Conservation (phyloP, 2,888 invertebrate genomes). For the Diaprepes abbreviatus region DNA sequence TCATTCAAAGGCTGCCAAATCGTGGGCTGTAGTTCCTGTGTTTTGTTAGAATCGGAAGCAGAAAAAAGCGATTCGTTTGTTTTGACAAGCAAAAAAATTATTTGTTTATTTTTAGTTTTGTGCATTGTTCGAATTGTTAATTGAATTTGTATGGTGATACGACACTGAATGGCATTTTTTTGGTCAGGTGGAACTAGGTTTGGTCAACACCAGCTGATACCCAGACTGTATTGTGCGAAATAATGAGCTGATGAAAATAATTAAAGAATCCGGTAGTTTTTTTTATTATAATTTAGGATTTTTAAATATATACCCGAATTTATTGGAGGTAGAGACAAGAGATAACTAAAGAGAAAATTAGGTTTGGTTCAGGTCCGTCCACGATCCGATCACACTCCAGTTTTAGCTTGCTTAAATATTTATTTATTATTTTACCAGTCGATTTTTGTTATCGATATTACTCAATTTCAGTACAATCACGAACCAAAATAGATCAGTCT, state of each 20-base stretch:
- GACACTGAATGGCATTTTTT: conserved; percentile 3
- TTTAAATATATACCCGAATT: too few relatives aligned
- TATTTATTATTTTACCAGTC: too few relatives aligned
- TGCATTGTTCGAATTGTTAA: conserved; percentile 9
- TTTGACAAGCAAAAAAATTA: conserved; percentile 24
- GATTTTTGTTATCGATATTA: too few relatives aligned
- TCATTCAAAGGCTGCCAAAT: conserved; percentile 9
- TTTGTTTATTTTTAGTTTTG: conserved; percentile 5
- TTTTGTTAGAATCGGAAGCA: conserved; percentile 40
- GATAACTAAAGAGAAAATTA: too few relatives aligned
- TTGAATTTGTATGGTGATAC: conserved; percentile 11
- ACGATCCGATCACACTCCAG: too few relatives aligned
- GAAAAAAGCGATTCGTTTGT: conserved; percentile 32
- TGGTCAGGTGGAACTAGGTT: conserved; percentile 2
- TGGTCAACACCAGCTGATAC: conserved; percentile 1
- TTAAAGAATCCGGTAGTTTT: background rate
- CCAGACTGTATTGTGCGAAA: background rate
- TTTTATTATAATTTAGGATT: too few relatives aligned
- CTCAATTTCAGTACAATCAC: too few relatives aligned
- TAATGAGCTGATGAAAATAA: background rate
- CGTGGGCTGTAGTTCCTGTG: conserved; percentile 37
- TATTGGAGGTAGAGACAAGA: too few relatives aligned
- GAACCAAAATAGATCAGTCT: too few relatives aligned
- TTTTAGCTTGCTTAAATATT: too few relatives aligned
- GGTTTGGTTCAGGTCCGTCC: too few relatives aligned